phyloP scores from a whole-genome alignment of 1,140 invertebrate genomes.

The Lerema accius region DNA sequence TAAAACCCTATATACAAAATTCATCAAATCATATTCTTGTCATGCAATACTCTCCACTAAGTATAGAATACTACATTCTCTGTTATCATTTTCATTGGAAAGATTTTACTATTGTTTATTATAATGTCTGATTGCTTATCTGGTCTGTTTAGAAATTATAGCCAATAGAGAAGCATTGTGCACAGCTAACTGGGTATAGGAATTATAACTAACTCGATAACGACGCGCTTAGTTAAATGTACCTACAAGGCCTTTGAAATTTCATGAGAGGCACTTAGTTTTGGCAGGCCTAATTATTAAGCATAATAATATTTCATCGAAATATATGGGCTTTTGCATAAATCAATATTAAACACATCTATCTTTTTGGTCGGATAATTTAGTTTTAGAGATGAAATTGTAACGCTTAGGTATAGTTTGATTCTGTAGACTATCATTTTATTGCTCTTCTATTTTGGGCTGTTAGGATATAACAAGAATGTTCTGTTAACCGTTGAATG shows the following conservation, averaged over 20 bases:
- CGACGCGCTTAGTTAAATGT: background rate
- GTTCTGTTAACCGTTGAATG: constrained; percentile 29
- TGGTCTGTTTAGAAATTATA: too few relatives aligned
- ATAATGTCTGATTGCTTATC: background rate
- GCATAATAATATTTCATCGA: background rate
- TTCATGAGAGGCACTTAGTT: too few relatives aligned
- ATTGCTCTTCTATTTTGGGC: constrained; percentile 29
- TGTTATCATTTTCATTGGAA: background rate
- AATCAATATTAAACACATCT: too few relatives aligned
- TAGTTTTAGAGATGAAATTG: too few relatives aligned
- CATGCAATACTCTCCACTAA: too few relatives aligned
- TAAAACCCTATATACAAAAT: too few relatives aligned
- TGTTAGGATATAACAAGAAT: constrained; percentile 33
- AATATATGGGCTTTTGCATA: constrained; percentile 4
- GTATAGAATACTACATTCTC: too few relatives aligned
- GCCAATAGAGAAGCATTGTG: background rate
- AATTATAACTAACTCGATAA: background rate
- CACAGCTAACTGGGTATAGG: background rate
- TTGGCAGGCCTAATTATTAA: too few relatives aligned
- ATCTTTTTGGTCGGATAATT: too few relatives aligned
- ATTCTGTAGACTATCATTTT: too few relatives aligned
- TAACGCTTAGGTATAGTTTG: too few relatives aligned
- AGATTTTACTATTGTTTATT: background rate
- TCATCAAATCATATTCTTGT: too few relatives aligned
- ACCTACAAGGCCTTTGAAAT: background rate